Evolutionary conservation across 1,140 invertebrate species (phyloP).

Genomic region (Pentalonia nigronervosa): DNA sequence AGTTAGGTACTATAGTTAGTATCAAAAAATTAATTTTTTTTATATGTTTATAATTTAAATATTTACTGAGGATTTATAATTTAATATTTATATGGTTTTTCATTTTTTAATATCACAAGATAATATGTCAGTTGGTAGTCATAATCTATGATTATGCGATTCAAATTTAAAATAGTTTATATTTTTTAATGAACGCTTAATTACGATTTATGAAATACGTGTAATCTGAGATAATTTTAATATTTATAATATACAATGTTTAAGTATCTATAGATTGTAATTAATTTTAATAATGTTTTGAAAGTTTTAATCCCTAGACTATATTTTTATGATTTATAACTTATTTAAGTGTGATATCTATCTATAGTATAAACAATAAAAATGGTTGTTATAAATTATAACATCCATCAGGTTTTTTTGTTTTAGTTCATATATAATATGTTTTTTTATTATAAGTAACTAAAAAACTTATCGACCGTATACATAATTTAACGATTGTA

Average conservation of each 20-base stretch:
- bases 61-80: background rate
- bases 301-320: background rate
- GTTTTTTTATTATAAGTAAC: background rate
- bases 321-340: background rate
- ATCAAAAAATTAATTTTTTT: background rate
- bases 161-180: background rate
- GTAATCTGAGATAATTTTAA: background rate
- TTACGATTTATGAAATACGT: background rate
- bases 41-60: background rate
- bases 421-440: background rate
- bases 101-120: background rate
- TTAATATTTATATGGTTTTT: background rate
- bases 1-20: background rate
- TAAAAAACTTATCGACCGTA: background rate
- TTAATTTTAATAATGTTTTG: constrained; percentile 32
- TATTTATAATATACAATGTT: background rate
- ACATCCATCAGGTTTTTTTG: background rate
- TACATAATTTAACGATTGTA: too few species aligned
- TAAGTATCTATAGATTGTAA: background rate
- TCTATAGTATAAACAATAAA: background rate
- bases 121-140: background rate
- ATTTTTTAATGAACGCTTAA: background rate
- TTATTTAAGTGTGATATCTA: background rate
- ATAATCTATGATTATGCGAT: background rate
- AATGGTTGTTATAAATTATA: background rate